A percentile compares a stretch with the other conserved stretches of the same genome.
Evolutionary conservation across 1,140 invertebrate species (phyloP).

Genomic region (Pararge aegeria): DNA sequence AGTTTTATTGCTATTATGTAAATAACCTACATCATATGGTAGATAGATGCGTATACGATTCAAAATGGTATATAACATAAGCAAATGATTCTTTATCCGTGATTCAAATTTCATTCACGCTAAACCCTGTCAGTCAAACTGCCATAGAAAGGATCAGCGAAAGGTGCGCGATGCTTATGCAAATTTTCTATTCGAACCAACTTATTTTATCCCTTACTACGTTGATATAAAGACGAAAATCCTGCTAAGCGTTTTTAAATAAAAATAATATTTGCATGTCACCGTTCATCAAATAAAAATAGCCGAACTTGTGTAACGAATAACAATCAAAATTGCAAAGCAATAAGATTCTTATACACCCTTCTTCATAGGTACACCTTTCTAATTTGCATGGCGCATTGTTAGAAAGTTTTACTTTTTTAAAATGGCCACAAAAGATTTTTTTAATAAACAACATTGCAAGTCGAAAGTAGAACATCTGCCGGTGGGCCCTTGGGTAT

Average conservation of each 20-base stretch:
- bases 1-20: too few species aligned
- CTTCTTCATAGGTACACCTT: slow-evolving; percentile 34
- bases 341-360: slow-evolving; percentile 32
- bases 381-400: slow-evolving; percentile 78
- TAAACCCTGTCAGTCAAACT: slow-evolving; percentile 75
- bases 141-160: slow-evolving; percentile 70
- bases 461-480: slow-evolving; percentile 70
- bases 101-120: slow-evolving; percentile 59
- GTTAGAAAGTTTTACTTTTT: slow-evolving; percentile 71
- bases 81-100: slow-evolving; percentile 48
- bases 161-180: slow-evolving; percentile 74
- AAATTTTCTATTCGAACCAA: slow-evolving; percentile 54
- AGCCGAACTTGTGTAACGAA: slow-evolving; percentile 28
- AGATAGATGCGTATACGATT: not conserved
- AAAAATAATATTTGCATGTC: slow-evolving; percentile 66
- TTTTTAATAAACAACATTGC: slow-evolving; percentile 77
- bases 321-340: slow-evolving; percentile 44
- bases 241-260: slow-evolving; percentile 24
- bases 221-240: slow-evolving; percentile 29
- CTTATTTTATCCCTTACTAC: slow-evolving; percentile 34
- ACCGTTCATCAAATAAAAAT: slow-evolving; percentile 37
- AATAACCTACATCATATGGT: too few species aligned
- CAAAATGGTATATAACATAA: slow-evolving; percentile 30
- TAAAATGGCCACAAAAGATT: slow-evolving; percentile 73
- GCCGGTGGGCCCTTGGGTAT: slow-evolving; percentile 45